Evolutionary conservation across 1,140 invertebrate genomes (phyloP).

Genomic region (Heliconius hermathena): DNA sequence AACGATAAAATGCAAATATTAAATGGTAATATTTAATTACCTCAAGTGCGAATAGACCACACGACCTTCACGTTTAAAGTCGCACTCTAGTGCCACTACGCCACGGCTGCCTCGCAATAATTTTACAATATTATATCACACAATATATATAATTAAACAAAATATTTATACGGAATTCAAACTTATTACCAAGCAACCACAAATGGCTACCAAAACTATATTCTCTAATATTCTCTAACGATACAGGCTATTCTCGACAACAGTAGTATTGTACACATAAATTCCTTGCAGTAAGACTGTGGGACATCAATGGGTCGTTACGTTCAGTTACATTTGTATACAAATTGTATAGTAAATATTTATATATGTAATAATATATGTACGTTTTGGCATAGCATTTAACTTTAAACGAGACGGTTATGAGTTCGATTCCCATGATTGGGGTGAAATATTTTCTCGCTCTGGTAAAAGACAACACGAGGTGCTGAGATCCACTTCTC

Average conservation of each 20-base stretch:
- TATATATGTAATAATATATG: neutral
- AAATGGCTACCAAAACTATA: slow-evolving; percentile 8
- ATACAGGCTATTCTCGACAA: slow-evolving; percentile 17
- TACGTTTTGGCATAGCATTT: neutral
- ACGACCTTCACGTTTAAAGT: no score
- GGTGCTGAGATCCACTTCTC: no score
- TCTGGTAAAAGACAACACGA: no score
- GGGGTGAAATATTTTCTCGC: no score
- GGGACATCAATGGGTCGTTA: slow-evolving; percentile 35
- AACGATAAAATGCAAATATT: no score
- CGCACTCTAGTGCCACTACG: no score
- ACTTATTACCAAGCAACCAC: neutral
- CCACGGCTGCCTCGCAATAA: neutral
- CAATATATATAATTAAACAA: neutral
- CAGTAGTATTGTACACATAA: slow-evolving; percentile 29
- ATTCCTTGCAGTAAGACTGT: slow-evolving; percentile 26
- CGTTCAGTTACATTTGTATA: slow-evolving; percentile 27
- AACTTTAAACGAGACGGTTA: no score
- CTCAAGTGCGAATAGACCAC: no score
- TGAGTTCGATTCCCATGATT: no score
- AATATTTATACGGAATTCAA: neutral
- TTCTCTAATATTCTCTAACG: slow-evolving; percentile 7
- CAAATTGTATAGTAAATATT: slow-evolving; percentile 27
- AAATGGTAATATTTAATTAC: no score
- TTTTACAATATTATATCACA: neutral